Evolutionary conservation across 2,113 vertebrate genomes (phyloP).

Genomic region (Neolamprologus toae): DNA sequence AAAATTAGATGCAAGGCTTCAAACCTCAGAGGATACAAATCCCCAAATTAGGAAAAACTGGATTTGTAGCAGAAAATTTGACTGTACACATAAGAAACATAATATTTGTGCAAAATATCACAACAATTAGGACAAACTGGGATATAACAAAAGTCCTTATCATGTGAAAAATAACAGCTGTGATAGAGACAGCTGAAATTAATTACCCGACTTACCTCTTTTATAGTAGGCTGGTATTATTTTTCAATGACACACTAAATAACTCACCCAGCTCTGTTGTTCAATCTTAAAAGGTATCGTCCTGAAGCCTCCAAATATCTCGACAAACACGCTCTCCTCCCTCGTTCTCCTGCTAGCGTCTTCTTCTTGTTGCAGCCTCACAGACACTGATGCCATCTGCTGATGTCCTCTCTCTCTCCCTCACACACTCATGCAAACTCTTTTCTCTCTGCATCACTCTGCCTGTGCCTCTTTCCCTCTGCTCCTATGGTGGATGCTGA

Average conservation of each 20-base stretch:
- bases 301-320: background rate
- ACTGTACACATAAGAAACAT: background rate
- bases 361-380: background rate
- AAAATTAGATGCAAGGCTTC: background rate
- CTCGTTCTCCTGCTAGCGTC: background rate
- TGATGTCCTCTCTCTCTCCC: background rate
- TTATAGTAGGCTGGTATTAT: background rate
- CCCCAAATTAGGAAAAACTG: background rate
- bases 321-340: background rate
- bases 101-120: background rate
- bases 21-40: background rate
- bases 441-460: background rate
- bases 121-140: background rate
- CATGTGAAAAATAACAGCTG: accelerated
- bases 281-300: background rate
- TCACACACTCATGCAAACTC: background rate
- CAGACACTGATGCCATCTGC: constrained; percentile 6
- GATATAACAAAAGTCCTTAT: background rate
- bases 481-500: background rate
- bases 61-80: background rate
- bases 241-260: background rate
- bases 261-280: background rate
- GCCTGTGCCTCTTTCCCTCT: background rate
- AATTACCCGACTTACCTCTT: background rate
- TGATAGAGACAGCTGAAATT: background rate